A percentile compares a stretch with the other conserved stretches of the same genome.
These are phyloP conservation scores for Diabrotica undecimpunctata DNA, from an alignment of 1,140 invertebrate genomes.

Conservation along the genomic window DNA sequence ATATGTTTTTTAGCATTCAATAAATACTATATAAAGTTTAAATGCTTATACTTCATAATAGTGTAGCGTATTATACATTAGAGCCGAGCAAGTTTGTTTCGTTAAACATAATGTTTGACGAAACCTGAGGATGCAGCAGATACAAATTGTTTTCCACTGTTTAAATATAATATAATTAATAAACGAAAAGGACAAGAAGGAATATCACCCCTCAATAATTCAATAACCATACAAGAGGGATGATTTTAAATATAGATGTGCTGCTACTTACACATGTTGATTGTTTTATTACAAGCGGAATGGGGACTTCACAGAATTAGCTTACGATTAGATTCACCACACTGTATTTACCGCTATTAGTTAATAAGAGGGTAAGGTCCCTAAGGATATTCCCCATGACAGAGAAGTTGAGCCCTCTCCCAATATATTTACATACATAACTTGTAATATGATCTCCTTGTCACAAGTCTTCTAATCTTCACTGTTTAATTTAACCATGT, in stretches of 20 bases:
- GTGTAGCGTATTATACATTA: no score
- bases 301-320: constrained; percentile 42
- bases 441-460: constrained; percentile 42
- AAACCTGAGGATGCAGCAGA: no score
- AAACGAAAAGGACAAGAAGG: constrained; percentile 5
- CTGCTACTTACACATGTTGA: constrained; percentile 42
- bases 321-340: constrained; percentile 47
- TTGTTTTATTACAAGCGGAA: constrained; percentile 45
- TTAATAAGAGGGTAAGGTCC: constrained; percentile 42
- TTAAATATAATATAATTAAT: no score
- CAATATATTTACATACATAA: constrained; percentile 45
- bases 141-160: no score
- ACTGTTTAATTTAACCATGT: constrained; percentile 4
- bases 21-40: no score
- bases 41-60: no score
- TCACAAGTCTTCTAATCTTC: constrained; percentile 14
- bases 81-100: no score
- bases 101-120: no score
- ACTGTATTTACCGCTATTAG: constrained; percentile 48
- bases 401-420: constrained; percentile 25
- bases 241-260: constrained; percentile 39
- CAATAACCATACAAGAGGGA: constrained; percentile 34
- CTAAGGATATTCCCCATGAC: constrained; percentile 30
- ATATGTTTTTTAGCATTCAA: no score
- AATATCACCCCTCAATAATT: constrained; percentile 24